A percentile compares a stretch with the other conserved stretches of the same genome.
Evolutionary conservation across 2,888 invertebrate genomes (phyloP).

Genomic region (Lithophane semibrunnea): DNA sequence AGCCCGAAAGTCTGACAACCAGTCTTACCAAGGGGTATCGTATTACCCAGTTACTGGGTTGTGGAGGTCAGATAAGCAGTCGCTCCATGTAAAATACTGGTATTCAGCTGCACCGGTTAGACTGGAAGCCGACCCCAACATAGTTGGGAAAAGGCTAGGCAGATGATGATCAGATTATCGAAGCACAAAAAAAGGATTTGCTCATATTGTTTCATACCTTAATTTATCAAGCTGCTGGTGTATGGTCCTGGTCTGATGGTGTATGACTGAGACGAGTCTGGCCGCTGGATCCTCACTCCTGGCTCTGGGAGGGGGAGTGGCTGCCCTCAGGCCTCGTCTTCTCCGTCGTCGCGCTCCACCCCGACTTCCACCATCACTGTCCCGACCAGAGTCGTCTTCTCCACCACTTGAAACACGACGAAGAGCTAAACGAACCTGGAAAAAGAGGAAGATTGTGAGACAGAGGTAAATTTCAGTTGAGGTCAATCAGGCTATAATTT

Average conservation of each 20-base stretch:
- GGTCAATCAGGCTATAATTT: not conserved
- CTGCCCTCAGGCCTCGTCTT: slow-evolving; percentile 76
- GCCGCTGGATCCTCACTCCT: slow-evolving; percentile 84
- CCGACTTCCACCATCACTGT: slow-evolving; percentile 85
- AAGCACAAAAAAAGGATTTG: not conserved
- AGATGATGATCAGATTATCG: too few relatives aligned
- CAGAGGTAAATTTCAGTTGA: not conserved
- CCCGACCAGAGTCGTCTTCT: slow-evolving; percentile 88
- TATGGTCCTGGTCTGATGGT: slow-evolving; percentile 87
- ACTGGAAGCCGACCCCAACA: too few relatives aligned
- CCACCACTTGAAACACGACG: slow-evolving; percentile 87
- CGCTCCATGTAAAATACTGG: too few relatives aligned
- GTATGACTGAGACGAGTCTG: slow-evolving; percentile 86
- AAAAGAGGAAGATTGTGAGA: not conserved
- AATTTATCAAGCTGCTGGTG: slow-evolving; percentile 88
- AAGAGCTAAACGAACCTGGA: slow-evolving; percentile 86
- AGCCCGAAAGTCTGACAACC: too few relatives aligned
- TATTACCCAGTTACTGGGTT: too few relatives aligned
- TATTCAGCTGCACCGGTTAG: too few relatives aligned
- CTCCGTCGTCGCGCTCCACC: slow-evolving; percentile 78
- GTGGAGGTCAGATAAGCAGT: too few relatives aligned
- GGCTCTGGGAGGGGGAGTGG: slow-evolving; percentile 82
- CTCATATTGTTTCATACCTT: slow-evolving; percentile 72
- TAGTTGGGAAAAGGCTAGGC: too few relatives aligned
- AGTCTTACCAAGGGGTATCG: too few relatives aligned